phyloP scores from a whole-genome alignment of 2,113 vertebrate species.

The Limanda limanda region DNA sequence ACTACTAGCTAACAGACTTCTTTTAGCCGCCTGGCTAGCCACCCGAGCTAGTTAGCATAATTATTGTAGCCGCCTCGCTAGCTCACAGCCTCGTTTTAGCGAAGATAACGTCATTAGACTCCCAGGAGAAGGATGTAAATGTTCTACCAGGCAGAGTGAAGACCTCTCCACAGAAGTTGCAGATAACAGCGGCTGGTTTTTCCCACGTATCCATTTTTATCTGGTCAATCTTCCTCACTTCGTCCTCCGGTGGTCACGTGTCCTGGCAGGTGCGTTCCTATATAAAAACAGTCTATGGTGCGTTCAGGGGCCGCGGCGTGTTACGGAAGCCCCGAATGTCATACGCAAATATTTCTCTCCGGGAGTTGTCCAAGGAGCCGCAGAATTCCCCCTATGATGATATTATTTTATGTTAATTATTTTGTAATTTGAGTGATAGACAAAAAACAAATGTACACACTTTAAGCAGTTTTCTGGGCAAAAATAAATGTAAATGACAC shows the following conservation, averaged over 20 bases:
- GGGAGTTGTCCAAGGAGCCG: too few relatives aligned
- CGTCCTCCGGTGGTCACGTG: constrained; percentile 22
- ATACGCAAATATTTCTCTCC: not conserved
- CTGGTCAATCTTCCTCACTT: rapidly evolving
- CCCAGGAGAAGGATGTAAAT: not conserved
- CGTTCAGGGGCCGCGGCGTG: not conserved
- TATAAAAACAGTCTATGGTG: too few relatives aligned
- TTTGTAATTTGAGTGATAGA: too few relatives aligned
- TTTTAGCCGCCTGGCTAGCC: not conserved
- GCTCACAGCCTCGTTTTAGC: not conserved
- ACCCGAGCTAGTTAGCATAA: not conserved
- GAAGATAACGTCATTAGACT: too few relatives aligned
- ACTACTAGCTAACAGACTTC: not conserved
- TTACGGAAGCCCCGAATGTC: not conserved
- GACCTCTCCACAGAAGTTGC: constrained; percentile 52
- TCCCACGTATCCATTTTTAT: constrained; percentile 32
- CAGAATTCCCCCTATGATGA: too few relatives aligned
- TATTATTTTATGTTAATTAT: too few relatives aligned
- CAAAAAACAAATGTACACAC: not conserved
- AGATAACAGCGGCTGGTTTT: constrained; percentile 2
- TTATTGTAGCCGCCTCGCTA: not conserved
- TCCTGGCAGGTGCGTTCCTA: constrained; percentile 14
- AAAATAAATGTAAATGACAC: not conserved
- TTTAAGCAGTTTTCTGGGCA: not conserved
- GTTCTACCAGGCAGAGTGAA: constrained; percentile 69